Conservation (phyloP, 2,113 vertebrate species). For the Eonycteris spelaea region DNA sequence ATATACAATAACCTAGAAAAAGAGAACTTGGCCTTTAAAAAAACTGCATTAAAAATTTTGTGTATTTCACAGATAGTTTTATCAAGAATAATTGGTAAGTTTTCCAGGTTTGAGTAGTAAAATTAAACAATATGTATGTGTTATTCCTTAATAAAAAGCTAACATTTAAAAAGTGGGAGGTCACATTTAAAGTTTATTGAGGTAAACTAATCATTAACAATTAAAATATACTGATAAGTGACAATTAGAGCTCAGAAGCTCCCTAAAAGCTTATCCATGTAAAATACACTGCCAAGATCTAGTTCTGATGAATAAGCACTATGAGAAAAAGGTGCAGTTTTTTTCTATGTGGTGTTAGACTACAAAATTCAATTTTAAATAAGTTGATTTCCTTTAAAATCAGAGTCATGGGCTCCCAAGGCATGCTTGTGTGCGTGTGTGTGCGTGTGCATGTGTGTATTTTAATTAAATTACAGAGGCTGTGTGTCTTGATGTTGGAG, state of each 20-base stretch:
- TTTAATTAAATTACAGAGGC: background rate
- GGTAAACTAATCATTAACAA: background rate
- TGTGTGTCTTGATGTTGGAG: background rate
- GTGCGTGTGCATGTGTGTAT: background rate
- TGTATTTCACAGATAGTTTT: constrained; percentile 14
- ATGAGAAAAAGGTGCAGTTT: background rate
- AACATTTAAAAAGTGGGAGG: background rate
- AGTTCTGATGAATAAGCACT: background rate
- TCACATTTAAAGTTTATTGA: constrained; percentile 32
- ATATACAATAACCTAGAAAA: constrained; percentile 33
- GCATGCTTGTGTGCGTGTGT: background rate
- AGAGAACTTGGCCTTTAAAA: background rate
- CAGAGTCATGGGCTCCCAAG: background rate
- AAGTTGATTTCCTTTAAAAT: constrained; percentile 37
- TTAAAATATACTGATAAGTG: background rate
- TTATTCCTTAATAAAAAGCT: constrained; percentile 36
- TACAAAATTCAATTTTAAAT: constrained; percentile 42
- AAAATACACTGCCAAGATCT: constrained; percentile 31
- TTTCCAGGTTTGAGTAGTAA: background rate
- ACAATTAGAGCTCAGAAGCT: background rate
- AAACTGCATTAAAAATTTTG: background rate
- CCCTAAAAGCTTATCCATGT: background rate
- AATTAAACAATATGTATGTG: background rate
- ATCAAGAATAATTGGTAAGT: background rate
- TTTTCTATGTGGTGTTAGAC: background rate